These are phyloP conservation scores for Macrochelys suwanniensis DNA, from an alignment of 2,797 vertebrate genomes.

Conservation along the genomic window DNA sequence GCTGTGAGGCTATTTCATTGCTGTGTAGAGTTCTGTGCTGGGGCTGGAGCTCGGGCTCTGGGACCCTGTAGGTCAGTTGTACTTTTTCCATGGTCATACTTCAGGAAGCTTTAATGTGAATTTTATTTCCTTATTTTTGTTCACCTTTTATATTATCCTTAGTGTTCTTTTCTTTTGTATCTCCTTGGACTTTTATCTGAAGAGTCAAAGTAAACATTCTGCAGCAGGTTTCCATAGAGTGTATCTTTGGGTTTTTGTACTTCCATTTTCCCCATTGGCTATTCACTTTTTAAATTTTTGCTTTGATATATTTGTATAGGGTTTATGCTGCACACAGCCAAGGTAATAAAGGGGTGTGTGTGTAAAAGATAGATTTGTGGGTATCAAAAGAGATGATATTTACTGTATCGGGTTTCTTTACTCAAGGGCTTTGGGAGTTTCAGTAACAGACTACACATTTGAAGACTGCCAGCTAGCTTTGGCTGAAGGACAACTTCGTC, in stretches of 20 bases:
- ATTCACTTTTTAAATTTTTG: background rate
- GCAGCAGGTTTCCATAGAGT: fast-evolving
- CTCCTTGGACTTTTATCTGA: background rate
- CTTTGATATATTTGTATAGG: background rate
- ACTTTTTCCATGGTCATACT: background rate
- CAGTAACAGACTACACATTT: constrained; percentile 97
- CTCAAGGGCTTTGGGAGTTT: constrained; percentile 90
- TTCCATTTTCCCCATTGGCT: background rate
- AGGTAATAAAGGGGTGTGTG: background rate
- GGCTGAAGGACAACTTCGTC: constrained; percentile 94
- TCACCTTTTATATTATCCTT: background rate
- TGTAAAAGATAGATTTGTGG: background rate
- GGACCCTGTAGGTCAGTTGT: background rate
- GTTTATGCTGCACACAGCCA: background rate
- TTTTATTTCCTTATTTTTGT: background rate
- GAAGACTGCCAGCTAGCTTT: constrained; percentile 98
- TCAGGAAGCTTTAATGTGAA: background rate
- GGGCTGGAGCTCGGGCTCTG: background rate
- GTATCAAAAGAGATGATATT: background rate
- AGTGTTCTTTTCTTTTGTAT: background rate
- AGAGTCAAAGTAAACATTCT: background rate
- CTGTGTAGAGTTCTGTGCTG: background rate
- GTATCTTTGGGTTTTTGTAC: background rate
- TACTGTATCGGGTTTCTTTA: background rate
- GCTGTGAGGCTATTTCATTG: background rate